Conservation (phyloP, 2,797 vertebrate genomes). For the Hirundo rustica region DNA sequence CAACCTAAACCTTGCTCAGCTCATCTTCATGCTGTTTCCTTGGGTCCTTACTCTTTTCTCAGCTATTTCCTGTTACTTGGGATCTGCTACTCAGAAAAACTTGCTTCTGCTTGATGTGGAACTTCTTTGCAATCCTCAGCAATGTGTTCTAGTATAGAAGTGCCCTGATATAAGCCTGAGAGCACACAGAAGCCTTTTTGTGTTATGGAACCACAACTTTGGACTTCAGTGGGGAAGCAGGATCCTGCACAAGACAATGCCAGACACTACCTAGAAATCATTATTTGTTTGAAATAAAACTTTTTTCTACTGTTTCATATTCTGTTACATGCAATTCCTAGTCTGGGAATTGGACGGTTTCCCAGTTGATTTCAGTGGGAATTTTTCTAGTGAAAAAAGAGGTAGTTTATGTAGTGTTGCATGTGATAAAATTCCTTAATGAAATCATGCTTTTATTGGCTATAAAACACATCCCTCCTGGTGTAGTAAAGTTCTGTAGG, state of each 20-base stretch:
- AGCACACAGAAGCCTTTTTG: neutral
- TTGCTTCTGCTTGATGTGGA: neutral
- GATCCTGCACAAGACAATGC: neutral
- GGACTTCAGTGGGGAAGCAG: neutral
- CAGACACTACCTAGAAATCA: neutral
- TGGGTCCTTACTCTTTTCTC: neutral
- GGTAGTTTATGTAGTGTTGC: neutral
- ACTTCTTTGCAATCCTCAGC: neutral
- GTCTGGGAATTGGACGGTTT: neutral
- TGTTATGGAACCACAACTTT: neutral
- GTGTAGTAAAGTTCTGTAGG: neutral
- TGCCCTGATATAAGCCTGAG: neutral
- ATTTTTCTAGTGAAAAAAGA: neutral
- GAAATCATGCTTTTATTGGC: slow-evolving; percentile 14
- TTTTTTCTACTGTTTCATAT: neutral
- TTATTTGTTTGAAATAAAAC: neutral
- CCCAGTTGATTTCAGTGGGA: neutral
- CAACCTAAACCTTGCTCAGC: accelerated
- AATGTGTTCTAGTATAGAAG: accelerated
- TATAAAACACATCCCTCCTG: slow-evolving; percentile 2
- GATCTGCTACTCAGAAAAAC: neutral
- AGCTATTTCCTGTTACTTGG: neutral
- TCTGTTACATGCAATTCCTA: neutral
- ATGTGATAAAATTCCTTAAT: slow-evolving; percentile 36
- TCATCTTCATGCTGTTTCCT: neutral